Evolutionary conservation across 2,113 vertebrate species (phyloP).

Genomic region (Platichthys stellatus): DNA sequence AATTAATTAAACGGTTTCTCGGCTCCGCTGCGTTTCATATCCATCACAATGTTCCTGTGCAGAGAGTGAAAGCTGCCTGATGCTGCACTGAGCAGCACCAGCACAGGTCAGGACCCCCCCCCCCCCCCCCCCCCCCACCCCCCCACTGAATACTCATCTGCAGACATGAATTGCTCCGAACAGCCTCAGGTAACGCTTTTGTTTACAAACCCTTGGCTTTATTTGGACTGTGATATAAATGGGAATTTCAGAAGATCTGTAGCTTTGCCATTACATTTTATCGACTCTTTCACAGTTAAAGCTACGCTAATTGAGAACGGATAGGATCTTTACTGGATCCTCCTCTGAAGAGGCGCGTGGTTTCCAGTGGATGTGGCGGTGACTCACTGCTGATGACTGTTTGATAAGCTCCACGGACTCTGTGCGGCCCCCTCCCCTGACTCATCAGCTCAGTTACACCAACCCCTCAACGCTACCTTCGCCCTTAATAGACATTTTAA

Average conservation of each 20-base stretch:
- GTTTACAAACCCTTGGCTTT: not conserved
- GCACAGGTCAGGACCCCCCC: constrained; percentile 25
- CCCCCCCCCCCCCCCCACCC: not conserved
- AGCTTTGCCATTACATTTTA: constrained; percentile 19
- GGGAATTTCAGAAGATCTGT: constrained; percentile 11
- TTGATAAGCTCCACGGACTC: not conserved
- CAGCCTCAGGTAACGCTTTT: not conserved
- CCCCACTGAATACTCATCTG: not conserved
- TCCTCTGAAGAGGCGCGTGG: not conserved
- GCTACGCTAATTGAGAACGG: constrained; percentile 24
- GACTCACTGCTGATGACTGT: not conserved
- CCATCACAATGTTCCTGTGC: constrained; percentile 9
- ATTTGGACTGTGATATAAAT: not conserved
- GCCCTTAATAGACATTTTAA: not conserved
- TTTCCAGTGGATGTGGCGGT: not conserved
- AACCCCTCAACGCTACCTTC: not conserved
- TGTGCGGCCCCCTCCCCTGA: not conserved
- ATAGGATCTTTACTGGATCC: not conserved
- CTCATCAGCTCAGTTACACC: not conserved
- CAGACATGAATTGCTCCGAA: not conserved
- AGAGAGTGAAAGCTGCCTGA: not conserved
- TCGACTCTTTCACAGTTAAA: not conserved
- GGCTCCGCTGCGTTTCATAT: constrained; percentile 19
- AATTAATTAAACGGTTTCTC: constrained; percentile 28
- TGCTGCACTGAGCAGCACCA: constrained; percentile 1